These are phyloP conservation scores for Lottia gigantea DNA, from an alignment of 2,888 invertebrate genomes.

Conservation along the genomic window DNA sequence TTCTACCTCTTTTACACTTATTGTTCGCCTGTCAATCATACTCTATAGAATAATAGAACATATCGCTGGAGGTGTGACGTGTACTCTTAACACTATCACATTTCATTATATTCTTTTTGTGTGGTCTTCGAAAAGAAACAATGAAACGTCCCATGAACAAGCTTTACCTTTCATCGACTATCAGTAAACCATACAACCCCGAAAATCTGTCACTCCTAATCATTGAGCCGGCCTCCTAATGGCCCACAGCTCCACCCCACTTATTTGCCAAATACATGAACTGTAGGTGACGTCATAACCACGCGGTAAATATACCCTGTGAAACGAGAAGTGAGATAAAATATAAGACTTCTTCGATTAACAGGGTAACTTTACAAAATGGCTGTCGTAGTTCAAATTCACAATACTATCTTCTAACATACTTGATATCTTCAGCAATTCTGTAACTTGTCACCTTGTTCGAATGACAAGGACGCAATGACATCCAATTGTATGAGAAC, in stretches of 20 bases:
- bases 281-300: slow-evolving; percentile 23
- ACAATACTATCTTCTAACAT: neutral
- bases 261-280: slow-evolving; percentile 6
- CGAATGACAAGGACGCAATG: neutral
- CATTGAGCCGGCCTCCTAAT: slow-evolving; percentile 8
- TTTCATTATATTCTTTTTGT: neutral
- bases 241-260: slow-evolving; percentile 13
- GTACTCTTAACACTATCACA: no score
- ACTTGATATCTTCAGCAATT: no score
- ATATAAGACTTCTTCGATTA: slow-evolving; percentile 56
- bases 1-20: neutral
- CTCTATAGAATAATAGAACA: neutral
- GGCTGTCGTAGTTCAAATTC: slow-evolving; percentile 11
- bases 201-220: neutral
- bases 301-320: slow-evolving; percentile 60
- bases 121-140: neutral
- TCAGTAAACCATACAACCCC: slow-evolving; percentile 7
- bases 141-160: neutral
- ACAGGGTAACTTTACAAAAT: slow-evolving; percentile 58
- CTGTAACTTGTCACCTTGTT: neutral
- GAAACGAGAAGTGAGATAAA: slow-evolving; percentile 56
- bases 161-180: neutral
- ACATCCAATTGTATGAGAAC: neutral
- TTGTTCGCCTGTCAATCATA: slow-evolving; percentile 2
- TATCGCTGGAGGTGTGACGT: no score